Conservation (phyloP, 1,140 invertebrate species). For the Drosophila sp. region DNA sequence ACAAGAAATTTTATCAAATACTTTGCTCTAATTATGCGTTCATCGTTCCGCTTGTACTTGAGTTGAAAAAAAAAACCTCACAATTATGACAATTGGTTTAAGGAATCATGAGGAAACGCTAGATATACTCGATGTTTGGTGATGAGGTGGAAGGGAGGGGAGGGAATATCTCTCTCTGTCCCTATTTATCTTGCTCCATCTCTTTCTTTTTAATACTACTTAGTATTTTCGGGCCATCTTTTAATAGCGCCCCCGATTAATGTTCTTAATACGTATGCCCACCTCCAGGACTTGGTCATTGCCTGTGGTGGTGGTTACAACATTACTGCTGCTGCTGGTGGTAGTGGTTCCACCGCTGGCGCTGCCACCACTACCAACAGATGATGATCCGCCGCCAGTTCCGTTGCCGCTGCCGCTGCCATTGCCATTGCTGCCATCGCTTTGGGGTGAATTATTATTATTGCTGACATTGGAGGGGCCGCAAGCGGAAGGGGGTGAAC, state of each 20-base stretch:
- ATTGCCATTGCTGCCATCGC: slow-evolving; percentile 71
- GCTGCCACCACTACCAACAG: slow-evolving; percentile 16
- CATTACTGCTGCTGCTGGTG: slow-evolving; percentile 36
- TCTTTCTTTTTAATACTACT: neutral
- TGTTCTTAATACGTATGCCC: slow-evolving; percentile 79
- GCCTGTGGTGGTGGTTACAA: slow-evolving; percentile 16
- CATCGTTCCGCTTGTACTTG: neutral
- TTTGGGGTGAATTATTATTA: slow-evolving; percentile 73
- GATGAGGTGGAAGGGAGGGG: neutral
- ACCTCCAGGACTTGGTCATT: slow-evolving; percentile 75
- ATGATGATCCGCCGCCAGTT: neutral
- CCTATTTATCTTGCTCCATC: slow-evolving; percentile 4
- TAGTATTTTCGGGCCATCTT: slow-evolving; percentile 1
- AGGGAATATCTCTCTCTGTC: neutral
- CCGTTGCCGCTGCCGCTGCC: slow-evolving; percentile 5
- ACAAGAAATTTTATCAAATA: neutral
- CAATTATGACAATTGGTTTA: neutral
- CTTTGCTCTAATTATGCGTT: neutral
- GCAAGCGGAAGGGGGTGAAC: slow-evolving; percentile 3
- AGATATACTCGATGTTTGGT: neutral
- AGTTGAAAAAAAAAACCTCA: neutral
- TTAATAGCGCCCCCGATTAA: slow-evolving; percentile 72
- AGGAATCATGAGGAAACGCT: slow-evolving; percentile 1
- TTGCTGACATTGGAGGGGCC: slow-evolving; percentile 44
- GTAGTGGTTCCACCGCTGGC: slow-evolving; percentile 36